Conservation (phyloP, 2,888 invertebrate species). For the Cephus nigrinus region DNA sequence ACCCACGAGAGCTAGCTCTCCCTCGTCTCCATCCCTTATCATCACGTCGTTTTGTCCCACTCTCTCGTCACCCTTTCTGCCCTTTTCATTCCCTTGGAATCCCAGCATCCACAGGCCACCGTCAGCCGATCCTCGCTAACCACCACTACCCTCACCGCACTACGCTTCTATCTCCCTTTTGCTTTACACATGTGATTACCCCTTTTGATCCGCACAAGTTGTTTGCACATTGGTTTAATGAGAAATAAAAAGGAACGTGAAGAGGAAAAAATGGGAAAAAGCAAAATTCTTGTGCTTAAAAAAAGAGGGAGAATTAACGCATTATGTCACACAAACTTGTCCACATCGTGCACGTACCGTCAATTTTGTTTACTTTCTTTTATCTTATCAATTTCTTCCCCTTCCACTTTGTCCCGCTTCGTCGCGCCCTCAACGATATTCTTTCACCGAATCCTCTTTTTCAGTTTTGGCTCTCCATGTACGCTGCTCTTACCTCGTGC, state of each 20-base stretch:
- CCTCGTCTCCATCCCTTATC: constrained; percentile 1
- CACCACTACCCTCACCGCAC: constrained; percentile 64
- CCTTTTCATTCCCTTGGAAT: constrained; percentile 62
- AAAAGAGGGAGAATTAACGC: background rate
- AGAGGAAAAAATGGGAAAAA: background rate
- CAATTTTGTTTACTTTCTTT: constrained; percentile 16
- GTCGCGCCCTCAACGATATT: constrained; percentile 16
- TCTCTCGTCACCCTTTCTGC: constrained; percentile 65
- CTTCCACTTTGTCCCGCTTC: constrained; percentile 25
- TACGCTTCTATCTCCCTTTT: constrained; percentile 19
- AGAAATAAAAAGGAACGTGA: background rate
- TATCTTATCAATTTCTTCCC: constrained; percentile 16
- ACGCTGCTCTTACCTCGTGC: background rate
- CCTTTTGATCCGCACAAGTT: constrained; percentile 30
- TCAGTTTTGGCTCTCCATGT: constrained; percentile 23
- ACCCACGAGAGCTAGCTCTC: background rate
- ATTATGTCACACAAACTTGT: background rate
- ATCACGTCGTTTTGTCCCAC: constrained; percentile 10
- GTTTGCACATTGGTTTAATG: constrained; percentile 14
- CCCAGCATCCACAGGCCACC: constrained; percentile 63
- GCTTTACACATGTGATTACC: constrained; percentile 31
- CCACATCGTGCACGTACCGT: background rate
- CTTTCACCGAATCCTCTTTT: constrained; percentile 17
- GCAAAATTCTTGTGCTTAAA: background rate
- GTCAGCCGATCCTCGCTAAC: constrained; percentile 36